A percentile compares a stretch with the other conserved stretches of the same genome.
These are phyloP conservation scores for Rhopalosiphum padi DNA, from an alignment of 1,140 invertebrate species.

Conservation along the genomic window DNA sequence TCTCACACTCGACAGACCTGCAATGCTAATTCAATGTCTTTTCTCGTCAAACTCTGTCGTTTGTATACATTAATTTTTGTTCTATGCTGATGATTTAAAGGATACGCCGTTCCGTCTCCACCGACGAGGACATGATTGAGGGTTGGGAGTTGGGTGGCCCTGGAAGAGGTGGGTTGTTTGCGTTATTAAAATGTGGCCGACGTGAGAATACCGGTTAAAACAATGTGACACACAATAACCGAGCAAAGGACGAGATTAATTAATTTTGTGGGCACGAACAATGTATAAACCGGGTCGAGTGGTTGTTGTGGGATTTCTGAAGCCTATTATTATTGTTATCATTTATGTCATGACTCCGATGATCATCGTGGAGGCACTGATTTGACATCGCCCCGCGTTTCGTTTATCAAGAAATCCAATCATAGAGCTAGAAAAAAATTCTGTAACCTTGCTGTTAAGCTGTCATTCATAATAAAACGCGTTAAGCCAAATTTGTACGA, in stretches of 20 bases:
- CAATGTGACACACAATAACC: constrained; percentile 55
- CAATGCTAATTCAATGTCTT: constrained; percentile 2
- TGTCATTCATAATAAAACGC: not conserved
- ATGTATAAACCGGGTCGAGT: constrained; percentile 52
- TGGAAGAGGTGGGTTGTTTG: constrained; percentile 37
- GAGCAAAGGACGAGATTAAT: constrained; percentile 52
- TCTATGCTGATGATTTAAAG: not conserved
- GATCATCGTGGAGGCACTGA: constrained; percentile 37
- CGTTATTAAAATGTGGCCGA: constrained; percentile 55
- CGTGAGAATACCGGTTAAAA: constrained; percentile 56
- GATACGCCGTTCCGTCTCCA: not conserved
- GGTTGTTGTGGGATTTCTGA: constrained; percentile 52
- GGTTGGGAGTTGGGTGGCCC: not conserved
- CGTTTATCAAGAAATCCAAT: constrained; percentile 50
- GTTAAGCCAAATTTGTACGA: not conserved
- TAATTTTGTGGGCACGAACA: constrained; percentile 54
- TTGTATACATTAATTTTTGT: constrained; percentile 29
- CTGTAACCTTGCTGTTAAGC: not conserved
- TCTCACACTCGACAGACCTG: not conserved
- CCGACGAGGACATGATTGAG: not conserved
- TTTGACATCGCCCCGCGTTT: not conserved
- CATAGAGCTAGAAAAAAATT: not conserved
- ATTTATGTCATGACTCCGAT: constrained; percentile 54
- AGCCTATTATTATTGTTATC: constrained; percentile 56
- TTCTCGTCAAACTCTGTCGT: not conserved